phyloP scores from a whole-genome alignment of 2,888 invertebrate species.

The Trichopoda pennipes region DNA sequence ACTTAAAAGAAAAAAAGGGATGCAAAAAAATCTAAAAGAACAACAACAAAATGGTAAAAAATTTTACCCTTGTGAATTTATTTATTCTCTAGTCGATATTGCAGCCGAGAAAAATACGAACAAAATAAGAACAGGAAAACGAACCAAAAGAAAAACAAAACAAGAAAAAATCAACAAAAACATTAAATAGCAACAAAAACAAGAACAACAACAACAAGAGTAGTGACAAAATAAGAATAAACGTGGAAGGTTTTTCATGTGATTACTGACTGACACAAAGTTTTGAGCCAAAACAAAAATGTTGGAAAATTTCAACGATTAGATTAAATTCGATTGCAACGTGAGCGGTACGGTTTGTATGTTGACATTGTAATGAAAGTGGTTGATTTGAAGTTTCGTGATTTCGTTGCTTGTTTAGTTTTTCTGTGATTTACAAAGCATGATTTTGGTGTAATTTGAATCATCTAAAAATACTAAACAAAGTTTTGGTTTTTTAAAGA shows the following conservation, averaged over 20 bases:
- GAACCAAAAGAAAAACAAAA: constrained; percentile 58
- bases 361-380: constrained; percentile 49
- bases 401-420: constrained; percentile 32
- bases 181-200: constrained; percentile 52
- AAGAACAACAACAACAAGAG: constrained; percentile 50
- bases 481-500: constrained; percentile 4
- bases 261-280: constrained; percentile 67
- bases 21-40: constrained; percentile 61
- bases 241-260: constrained; percentile 65
- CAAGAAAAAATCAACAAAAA: constrained; percentile 44
- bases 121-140: constrained; percentile 75
- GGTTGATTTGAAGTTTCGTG: constrained; percentile 49
- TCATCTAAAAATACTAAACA: constrained; percentile 15
- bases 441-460: constrained; percentile 23
- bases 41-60: constrained; percentile 50
- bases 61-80: constrained; percentile 66
- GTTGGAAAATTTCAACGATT: constrained; percentile 79
- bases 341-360: constrained; percentile 71
- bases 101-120: constrained; percentile 58
- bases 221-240: constrained; percentile 44
- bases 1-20: constrained; percentile 56
- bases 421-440: constrained; percentile 37
- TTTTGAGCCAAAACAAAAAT: constrained; percentile 78
- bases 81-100: constrained; percentile 36
- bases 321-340: constrained; percentile 76